Evolutionary conservation across 2,888 invertebrate genomes (phyloP).

Genomic region (Megaustenia siamemsis): DNA sequence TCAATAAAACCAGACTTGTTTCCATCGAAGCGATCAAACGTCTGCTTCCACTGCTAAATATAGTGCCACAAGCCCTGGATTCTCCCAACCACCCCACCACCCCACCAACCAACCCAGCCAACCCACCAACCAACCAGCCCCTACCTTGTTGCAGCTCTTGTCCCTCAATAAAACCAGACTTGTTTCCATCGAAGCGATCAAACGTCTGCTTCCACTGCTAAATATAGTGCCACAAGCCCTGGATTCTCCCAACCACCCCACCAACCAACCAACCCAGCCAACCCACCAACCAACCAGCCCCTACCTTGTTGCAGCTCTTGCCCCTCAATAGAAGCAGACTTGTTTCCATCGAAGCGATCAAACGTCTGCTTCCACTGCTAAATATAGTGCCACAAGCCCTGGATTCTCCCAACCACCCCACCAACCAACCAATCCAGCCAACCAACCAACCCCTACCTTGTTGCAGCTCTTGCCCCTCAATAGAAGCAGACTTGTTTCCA

Average conservation of each 20-base stretch:
- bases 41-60: slow-evolving; percentile 90
- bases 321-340: slow-evolving; percentile 91
- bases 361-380: slow-evolving; percentile 92
- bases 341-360: slow-evolving; percentile 90
- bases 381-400: slow-evolving; percentile 91
- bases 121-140: too few species aligned
- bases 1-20: slow-evolving; percentile 92
- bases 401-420: too few species aligned
- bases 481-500: slow-evolving; percentile 90
- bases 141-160: slow-evolving; percentile 87
- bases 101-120: too few species aligned
- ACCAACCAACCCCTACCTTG: slow-evolving; percentile 84
- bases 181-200: slow-evolving; percentile 90
- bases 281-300: too few species aligned
- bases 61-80: slow-evolving; percentile 91
- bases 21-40: slow-evolving; percentile 91
- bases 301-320: slow-evolving; percentile 87
- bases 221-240: slow-evolving; percentile 91
- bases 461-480: slow-evolving; percentile 88
- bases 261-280: too few species aligned
- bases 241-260: too few species aligned
- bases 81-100: too few species aligned
- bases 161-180: slow-evolving; percentile 91
- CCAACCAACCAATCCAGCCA: too few species aligned
- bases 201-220: slow-evolving; percentile 92